Evolutionary conservation across 2,888 invertebrate genomes (phyloP), one percentile per base, ranked within the genome.

Genomic region (Cerceris rybyensis): DNA sequence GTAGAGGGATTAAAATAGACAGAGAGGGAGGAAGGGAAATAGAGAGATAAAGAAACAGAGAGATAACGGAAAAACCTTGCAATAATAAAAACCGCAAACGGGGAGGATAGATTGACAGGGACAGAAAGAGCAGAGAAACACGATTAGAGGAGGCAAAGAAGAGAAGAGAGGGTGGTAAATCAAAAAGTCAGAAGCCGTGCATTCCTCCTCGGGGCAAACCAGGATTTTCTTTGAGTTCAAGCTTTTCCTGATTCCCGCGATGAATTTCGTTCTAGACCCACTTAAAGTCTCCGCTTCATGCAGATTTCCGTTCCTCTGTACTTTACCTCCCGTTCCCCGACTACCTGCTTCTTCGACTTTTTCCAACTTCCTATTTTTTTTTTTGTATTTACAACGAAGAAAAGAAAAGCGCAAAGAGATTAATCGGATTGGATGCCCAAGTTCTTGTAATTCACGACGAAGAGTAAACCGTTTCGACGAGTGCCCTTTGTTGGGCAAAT

Each of bases 341-440:
- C 14, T 28, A 11, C 49, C 57, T 11, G 28, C 54, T 64, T 70
- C 67, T 63, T 58, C 80, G 63, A 59, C 67, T 70, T 79, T 77
- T 78, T 76, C n/a, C 7, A 67, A 59, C 70, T 49, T 59, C 13
- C 11, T 14, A 16, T 49, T 14, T 46, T 13, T 41, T 49, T 60
- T 43, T 68, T 59, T 64, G 14, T 41, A 11, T 41, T 41, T 50
- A 7, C 42, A 17, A 39, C 14, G 49, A 16, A 42, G 61, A 28
- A 50, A n/a, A 43, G 43, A 11, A 70, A 39, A 43, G 52, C 69
- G 60, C 49, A 71, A 80, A 81, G 84, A 81, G 65, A 55, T 77
- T 83, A 84, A 84, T 84, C 84, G 79, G 82, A 84, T 83, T 84
- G 79, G 60, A 57, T 57, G 68, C 63, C 63, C 50, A 70, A 81